These are phyloP conservation scores for Sitobion miscanthi DNA, from an alignment of 1,140 invertebrate genomes.

Conservation along the genomic window DNA sequence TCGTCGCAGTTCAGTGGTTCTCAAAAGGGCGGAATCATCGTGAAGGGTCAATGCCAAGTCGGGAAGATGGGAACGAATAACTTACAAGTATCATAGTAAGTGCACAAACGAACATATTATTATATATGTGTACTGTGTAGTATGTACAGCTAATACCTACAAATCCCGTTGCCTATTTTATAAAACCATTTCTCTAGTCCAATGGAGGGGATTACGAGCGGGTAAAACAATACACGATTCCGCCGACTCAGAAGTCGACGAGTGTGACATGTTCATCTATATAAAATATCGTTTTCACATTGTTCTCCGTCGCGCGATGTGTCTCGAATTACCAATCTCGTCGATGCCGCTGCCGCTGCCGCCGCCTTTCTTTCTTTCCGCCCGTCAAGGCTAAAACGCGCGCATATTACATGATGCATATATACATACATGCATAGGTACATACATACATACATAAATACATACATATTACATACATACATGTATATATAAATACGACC, in stretches of 20 bases:
- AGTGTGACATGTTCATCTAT: slow-evolving; percentile 48
- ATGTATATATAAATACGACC: background rate
- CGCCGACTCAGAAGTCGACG: slow-evolving; percentile 16
- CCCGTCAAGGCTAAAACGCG: slow-evolving; percentile 16
- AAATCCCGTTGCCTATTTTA: slow-evolving; percentile 3
- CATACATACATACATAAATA: background rate
- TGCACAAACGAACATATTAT: background rate
- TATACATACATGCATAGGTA: background rate
- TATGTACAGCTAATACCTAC: background rate
- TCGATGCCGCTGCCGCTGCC: background rate
- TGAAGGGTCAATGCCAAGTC: background rate
- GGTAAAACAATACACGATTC: slow-evolving; percentile 46
- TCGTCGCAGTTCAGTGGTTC: slow-evolving; percentile 8
- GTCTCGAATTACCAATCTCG: slow-evolving; percentile 53
- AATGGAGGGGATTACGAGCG: slow-evolving; percentile 9
- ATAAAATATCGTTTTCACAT: slow-evolving; percentile 50
- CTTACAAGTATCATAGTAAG: background rate
- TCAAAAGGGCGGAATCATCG: background rate
- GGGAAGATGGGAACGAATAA: background rate
- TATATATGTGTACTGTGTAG: background rate
- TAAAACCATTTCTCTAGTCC: slow-evolving; percentile 18
- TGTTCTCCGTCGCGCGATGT: slow-evolving; percentile 47
- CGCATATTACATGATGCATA: background rate
- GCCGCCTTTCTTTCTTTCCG: background rate
- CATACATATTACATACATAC: too few species aligned